These are phyloP conservation scores for Galeruca laticollis DNA, from an alignment of 2,888 invertebrate genomes.

Conservation along the genomic window DNA sequence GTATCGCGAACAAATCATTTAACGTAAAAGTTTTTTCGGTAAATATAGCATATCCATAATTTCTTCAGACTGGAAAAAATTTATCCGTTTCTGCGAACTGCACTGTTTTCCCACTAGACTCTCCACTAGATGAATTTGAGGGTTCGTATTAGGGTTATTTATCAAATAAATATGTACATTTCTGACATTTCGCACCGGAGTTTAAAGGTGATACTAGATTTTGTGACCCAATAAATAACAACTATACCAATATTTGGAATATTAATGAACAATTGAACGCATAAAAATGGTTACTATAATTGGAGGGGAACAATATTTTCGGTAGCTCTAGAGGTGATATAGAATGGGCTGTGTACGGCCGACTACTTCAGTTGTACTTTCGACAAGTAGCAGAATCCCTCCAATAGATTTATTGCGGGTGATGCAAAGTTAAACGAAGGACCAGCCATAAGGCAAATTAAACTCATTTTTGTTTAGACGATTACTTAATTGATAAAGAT, in stretches of 20 bases:
- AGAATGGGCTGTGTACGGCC: too few relatives aligned
- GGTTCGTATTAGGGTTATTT: slow-evolving; percentile 1
- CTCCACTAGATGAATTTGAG: neutral
- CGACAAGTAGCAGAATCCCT: too few relatives aligned
- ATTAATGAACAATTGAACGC: neutral
- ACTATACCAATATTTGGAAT: neutral
- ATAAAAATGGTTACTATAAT: neutral
- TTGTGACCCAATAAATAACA: neutral
- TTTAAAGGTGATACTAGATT: neutral
- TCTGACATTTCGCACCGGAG: neutral
- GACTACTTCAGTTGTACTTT: too few relatives aligned
- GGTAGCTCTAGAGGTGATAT: too few relatives aligned
- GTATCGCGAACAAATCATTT: neutral
- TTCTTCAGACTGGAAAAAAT: neutral
- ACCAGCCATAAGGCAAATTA: too few relatives aligned
- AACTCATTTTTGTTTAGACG: too few relatives aligned
- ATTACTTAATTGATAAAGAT: too few relatives aligned
- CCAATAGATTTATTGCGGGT: too few relatives aligned
- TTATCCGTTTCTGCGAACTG: neutral
- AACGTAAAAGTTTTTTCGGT: neutral
- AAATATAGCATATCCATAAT: neutral
- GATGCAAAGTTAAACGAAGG: too few relatives aligned
- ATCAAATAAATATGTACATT: neutral
- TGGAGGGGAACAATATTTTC: neutral
- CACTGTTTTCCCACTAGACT: neutral